Evolutionary conservation across 2,113 vertebrate genomes (phyloP).

Genomic region (Nanorana parkeri): DNA sequence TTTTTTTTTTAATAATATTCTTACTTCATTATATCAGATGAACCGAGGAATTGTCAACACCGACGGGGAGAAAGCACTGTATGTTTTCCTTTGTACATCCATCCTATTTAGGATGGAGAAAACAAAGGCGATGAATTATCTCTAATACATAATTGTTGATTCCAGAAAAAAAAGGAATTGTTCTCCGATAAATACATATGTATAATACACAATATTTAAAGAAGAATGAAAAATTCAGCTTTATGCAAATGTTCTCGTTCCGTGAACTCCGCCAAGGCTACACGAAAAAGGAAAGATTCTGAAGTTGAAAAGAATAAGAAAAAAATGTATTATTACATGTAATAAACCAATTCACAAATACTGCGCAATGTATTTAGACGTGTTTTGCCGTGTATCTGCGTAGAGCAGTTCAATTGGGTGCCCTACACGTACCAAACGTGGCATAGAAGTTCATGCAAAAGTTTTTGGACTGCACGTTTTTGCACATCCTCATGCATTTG

Average conservation of each 20-base stretch:
- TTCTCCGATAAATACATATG: background rate
- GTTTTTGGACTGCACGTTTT: too few species aligned
- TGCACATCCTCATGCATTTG: too few species aligned
- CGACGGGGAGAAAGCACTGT: background rate
- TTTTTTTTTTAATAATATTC: background rate
- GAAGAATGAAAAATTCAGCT: background rate
- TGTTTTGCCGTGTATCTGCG: too few species aligned
- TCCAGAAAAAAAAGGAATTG: background rate
- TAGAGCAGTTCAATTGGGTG: too few species aligned
- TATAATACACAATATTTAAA: background rate
- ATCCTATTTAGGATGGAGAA: background rate
- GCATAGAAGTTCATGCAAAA: too few species aligned
- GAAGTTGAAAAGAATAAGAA: too few species aligned
- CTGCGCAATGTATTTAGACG: too few species aligned
- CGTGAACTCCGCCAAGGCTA: background rate
- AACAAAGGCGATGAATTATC: background rate
- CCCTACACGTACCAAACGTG: too few species aligned
- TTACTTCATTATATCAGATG: background rate
- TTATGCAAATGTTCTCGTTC: background rate
- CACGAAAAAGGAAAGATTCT: too few species aligned
- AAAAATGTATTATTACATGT: too few species aligned
- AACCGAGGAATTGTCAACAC: background rate
- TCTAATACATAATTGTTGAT: background rate
- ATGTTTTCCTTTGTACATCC: background rate
- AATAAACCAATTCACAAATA: too few species aligned